Evolutionary conservation across 2,797 vertebrate species (phyloP), one percentile per base, ranked within the genome.

Genomic region (Pygocentrus nattereri): DNA sequence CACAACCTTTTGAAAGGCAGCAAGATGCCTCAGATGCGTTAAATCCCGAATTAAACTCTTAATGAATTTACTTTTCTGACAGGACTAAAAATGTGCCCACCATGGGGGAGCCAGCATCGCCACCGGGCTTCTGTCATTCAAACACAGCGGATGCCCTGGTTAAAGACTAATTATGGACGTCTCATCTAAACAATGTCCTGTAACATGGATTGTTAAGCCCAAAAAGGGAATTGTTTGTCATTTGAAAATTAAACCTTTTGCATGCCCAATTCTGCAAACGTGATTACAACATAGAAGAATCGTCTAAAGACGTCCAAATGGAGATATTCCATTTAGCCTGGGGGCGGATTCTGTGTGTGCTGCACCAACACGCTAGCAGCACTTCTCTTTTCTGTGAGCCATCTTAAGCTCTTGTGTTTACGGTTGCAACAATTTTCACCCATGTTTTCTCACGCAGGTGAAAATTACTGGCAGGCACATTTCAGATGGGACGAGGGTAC

Each of bases 281-380:
- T 76, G 82, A 87, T 87, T 87, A 87, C 86, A 80, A 58, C 58
- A 23, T 1, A 64, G 68, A 16, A 59, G 70, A 85, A 78, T 73
- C 30, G 61, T 76, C 84, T 19, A 50, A 82, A 85, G 78, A 77
- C 69, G 74, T 80, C 81, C 80, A 84, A 85, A 83, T 84, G 83
- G 84, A 85, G 85, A 85, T 87, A 84, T 86, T 67, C 76, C 80
- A 85, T 70, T 78, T 79, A 80, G 87, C 88, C 82, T 82, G 70
- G 75, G 80, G 86, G 76, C 30, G 67, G 83, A 76, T 82, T 86
- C 69, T 78, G 76, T 18, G 15, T 58, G 82, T 3, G 61, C 81
- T 41, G 62, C 34, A 21, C n/a, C 31, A 19, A 2, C 61, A 65
- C 50, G 34, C 65, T 81, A 67, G 59, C 73, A 47, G 31, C 18